These are phyloP conservation scores for Dendrocincla fuliginosa DNA, from an alignment of 2,797 vertebrate genomes.

Conservation along the genomic window DNA sequence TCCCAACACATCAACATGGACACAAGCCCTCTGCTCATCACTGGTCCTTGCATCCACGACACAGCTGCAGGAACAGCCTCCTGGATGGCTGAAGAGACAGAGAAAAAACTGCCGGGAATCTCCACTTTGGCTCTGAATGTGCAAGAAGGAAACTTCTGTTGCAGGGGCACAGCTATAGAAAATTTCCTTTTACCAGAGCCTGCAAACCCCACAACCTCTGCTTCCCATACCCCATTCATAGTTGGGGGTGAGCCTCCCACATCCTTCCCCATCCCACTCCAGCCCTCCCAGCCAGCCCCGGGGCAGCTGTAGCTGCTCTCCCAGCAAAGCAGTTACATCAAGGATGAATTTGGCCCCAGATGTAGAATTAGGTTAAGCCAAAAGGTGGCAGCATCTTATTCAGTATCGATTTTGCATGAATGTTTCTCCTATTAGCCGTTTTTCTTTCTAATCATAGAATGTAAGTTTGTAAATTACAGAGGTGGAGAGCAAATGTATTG, in stretches of 20 bases:
- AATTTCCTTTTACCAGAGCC: not conserved
- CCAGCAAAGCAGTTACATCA: not conserved
- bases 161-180: not conserved
- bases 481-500: constrained; percentile 25
- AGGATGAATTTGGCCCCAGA: not conserved
- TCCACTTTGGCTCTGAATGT: not conserved
- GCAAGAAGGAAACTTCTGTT: not conserved
- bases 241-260: not conserved
- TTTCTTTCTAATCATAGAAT: constrained; percentile 54
- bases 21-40: rapidly evolving
- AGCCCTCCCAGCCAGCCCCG: not conserved
- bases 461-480: constrained; percentile 57
- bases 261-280: not conserved
- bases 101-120: not conserved
- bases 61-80: not conserved
- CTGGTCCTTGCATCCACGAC: not conserved
- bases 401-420: not conserved
- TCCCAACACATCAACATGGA: not conserved
- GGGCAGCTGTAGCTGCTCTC: not conserved
- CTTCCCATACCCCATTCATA: not conserved
- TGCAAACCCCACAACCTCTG: not conserved
- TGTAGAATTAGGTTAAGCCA: constrained; percentile 36
- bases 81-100: not conserved
- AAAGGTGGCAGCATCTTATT: constrained; percentile 60
- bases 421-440: constrained; percentile 31